phyloP scores from a whole-genome alignment of 2,888 invertebrate genomes.

The Clanis bilineata region DNA sequence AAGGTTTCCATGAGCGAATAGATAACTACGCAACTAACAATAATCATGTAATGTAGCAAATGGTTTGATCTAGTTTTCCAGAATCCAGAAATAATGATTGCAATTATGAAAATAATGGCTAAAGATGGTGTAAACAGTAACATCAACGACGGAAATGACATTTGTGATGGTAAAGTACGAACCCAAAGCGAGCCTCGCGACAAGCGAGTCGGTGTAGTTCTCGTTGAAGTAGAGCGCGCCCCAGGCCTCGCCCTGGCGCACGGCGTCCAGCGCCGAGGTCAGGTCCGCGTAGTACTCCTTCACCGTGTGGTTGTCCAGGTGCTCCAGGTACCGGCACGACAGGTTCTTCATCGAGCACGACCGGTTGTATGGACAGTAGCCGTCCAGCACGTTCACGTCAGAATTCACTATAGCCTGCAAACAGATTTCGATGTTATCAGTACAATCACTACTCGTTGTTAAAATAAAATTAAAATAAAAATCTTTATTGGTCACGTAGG shows the following conservation, averaged over 20 bases:
- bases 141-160: no score
- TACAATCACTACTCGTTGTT: no score
- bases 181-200: conserved; percentile 88
- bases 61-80: no score
- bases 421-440: no score
- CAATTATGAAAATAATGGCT: no score
- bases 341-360: conserved; percentile 88
- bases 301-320: conserved; percentile 86
- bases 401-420: conserved; percentile 75
- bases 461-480: no score
- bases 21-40: no score
- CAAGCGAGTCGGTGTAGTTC: conserved; percentile 93
- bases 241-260: conserved; percentile 91
- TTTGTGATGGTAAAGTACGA: conserved; percentile 11
- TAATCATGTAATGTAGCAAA: no score
- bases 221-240: conserved; percentile 93
- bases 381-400: conserved; percentile 66
- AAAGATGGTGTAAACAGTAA: no score
- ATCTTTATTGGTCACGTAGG: no score
- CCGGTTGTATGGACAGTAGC: conserved; percentile 77
- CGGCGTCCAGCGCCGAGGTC: conserved; percentile 86
- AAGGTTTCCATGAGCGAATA: no score
- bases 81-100: no score
- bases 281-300: conserved; percentile 86
- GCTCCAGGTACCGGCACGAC: conserved; percentile 90